Conservation (phyloP, 2,888 invertebrate genomes). For the Xylophagus ater region DNA sequence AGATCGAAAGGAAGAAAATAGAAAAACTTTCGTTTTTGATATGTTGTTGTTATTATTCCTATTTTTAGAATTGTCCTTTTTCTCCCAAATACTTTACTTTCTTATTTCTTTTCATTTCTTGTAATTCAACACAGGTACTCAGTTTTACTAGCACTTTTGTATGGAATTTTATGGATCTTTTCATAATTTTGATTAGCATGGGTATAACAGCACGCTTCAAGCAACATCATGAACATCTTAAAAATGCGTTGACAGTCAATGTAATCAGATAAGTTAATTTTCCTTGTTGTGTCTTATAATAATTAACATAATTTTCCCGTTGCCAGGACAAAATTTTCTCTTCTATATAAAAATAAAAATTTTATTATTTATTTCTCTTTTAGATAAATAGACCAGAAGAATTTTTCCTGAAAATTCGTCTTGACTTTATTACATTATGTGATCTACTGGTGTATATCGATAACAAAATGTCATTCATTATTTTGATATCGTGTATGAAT, state of each 20-base stretch:
- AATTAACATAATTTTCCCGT: background rate
- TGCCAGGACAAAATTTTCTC: background rate
- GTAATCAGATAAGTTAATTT: slow-evolving; percentile 18
- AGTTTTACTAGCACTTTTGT: slow-evolving; percentile 43
- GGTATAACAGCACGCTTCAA: slow-evolving; percentile 55
- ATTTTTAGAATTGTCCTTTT: too few species aligned
- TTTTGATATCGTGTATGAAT: slow-evolving; percentile 57
- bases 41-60: too few species aligned
- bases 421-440: slow-evolving; percentile 55
- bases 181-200: slow-evolving; percentile 58
- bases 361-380: background rate
- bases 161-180: slow-evolving; percentile 65
- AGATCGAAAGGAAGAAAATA: too few species aligned
- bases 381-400: slow-evolving; percentile 22
- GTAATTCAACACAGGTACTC: slow-evolving; percentile 9
- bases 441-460: slow-evolving; percentile 52
- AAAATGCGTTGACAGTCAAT: slow-evolving; percentile 23
- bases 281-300: background rate
- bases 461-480: slow-evolving; percentile 48
- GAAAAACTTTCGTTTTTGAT: too few species aligned
- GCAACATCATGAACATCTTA: slow-evolving; percentile 43
- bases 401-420: slow-evolving; percentile 54
- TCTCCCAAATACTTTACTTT: too few species aligned
- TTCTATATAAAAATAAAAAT: background rate
- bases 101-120: too few species aligned